Evolutionary conservation across 1,140 invertebrate genomes (phyloP), one percentile per base, ranked within the genome.

Genomic region (Sipha flava): DNA sequence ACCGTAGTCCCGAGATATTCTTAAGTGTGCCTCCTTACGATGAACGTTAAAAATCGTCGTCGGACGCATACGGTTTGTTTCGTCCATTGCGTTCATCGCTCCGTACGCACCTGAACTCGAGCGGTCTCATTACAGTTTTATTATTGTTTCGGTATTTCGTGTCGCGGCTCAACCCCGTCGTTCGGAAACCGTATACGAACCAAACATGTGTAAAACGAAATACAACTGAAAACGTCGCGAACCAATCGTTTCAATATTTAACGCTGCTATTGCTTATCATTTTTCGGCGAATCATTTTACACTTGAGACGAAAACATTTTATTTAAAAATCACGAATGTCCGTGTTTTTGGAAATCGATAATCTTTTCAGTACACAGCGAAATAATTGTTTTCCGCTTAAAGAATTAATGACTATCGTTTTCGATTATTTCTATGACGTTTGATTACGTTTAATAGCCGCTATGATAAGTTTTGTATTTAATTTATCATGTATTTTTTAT

Each of bases 401-500:
- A 34, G n/a, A 37, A 37, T 23, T 40, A 23, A 40, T n/a, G 34
- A 66, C 40, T n/a, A 66, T 66, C 10, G 62, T 14, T 23, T 66
- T 66, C 62, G 62, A 66, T 66, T 66, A 40, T 31, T 73, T 73
- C 52, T 73, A 52, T 9, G 47, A 73, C 47, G 66, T 49, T 73
- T 14, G 18, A 52, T 23, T 34, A 37, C 31, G 31, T 40, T 21
- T 70, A 68, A 16, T 10, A 3, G 66, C 45, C 26, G 16, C 21
- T 70, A 70, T 18, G 14, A 52, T 49, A 40, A 18, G 21, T 47
- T 66, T 66, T 40, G 34, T 66, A 66, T 40, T 40, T 21, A 31
- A 21, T 66, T 66, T 40, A 66, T 66, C 52, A 75, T 57, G 23
- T 21, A 12, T 43, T 45, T 68, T 34, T 52, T 73, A 34, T 52